A percentile compares a stretch with the other conserved stretches of the same genome.
Conservation (phyloP, 2,113 vertebrate species). For the Menidia beryllina region DNA sequence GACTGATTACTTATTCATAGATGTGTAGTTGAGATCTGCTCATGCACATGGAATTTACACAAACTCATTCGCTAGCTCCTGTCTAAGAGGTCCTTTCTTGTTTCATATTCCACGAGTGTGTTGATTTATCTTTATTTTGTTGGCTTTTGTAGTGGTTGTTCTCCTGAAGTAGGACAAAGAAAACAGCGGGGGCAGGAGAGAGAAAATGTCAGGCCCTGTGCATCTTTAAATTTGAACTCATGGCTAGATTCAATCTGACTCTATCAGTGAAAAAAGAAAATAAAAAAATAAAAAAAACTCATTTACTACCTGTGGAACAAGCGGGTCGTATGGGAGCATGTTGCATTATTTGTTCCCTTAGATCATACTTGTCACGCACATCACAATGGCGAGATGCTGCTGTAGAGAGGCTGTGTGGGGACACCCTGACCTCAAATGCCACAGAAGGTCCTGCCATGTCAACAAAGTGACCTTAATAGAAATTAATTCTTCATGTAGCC, state of each 20-base stretch:
- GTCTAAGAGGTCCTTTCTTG: slow-evolving; percentile 18
- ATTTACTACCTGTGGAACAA: slow-evolving; percentile 52
- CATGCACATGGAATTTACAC: slow-evolving; percentile 57
- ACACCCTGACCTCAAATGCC: slow-evolving; percentile 54
- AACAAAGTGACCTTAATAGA: slow-evolving; percentile 50
- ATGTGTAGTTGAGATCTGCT: slow-evolving; percentile 52
- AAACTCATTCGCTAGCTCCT: slow-evolving; percentile 48
- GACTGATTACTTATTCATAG: slow-evolving; percentile 71
- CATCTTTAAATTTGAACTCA: slow-evolving; percentile 55
- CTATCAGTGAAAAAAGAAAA: slow-evolving; percentile 51
- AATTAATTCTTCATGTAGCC: slow-evolving; percentile 23
- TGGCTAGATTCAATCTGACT: slow-evolving; percentile 27
- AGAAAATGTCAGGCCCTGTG: slow-evolving; percentile 16
- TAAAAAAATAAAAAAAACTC: slow-evolving; percentile 48
- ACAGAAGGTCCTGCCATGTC: slow-evolving; percentile 46
- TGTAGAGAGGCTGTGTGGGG: slow-evolving; percentile 40
- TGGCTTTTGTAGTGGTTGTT: not conserved
- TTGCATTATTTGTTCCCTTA: slow-evolving; percentile 66
- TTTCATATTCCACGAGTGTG: not conserved
- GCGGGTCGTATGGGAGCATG: slow-evolving; percentile 55
- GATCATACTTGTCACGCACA: slow-evolving; percentile 66
- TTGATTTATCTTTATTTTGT: slow-evolving; percentile 30
- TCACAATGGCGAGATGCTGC: slow-evolving; percentile 44
- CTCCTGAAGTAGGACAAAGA: not conserved
- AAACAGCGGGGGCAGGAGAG: not conserved